Conservation (phyloP, 2,797 vertebrate genomes). For the Emys orbicularis region DNA sequence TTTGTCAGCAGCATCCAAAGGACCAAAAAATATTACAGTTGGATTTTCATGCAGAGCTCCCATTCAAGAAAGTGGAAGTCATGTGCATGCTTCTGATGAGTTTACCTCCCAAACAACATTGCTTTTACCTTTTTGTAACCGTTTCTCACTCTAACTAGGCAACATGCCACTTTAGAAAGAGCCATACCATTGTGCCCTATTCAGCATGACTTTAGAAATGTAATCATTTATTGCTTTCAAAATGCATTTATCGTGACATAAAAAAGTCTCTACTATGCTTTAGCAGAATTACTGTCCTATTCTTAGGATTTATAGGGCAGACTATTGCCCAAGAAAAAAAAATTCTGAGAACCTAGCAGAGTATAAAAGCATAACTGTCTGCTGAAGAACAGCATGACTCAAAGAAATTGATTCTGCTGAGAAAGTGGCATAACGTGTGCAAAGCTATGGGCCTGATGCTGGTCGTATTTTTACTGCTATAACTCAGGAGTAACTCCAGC, state of each 20-base stretch:
- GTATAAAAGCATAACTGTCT: neutral
- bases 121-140: neutral
- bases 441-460: neutral
- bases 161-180: neutral
- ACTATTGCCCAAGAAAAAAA: neutral
- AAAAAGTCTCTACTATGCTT: neutral
- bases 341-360: neutral
- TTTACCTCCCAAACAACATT: neutral
- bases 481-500: neutral
- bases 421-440: neutral
- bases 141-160: neutral
- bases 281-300: neutral
- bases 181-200: neutral
- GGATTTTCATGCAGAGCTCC: neutral
- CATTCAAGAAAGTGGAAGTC: neutral
- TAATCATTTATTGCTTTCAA: neutral
- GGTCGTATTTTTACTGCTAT: neutral
- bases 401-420: neutral
- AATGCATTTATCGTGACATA: neutral
- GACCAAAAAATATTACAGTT: neutral
- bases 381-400: neutral
- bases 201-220: neutral
- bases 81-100: neutral
- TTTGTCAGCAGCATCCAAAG: neutral
- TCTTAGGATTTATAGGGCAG: neutral